A percentile compares a stretch with the other conserved stretches of the same genome.
phyloP scores from a whole-genome alignment of 2,113 vertebrate species.

The Protobothrops flavoviridis region DNA sequence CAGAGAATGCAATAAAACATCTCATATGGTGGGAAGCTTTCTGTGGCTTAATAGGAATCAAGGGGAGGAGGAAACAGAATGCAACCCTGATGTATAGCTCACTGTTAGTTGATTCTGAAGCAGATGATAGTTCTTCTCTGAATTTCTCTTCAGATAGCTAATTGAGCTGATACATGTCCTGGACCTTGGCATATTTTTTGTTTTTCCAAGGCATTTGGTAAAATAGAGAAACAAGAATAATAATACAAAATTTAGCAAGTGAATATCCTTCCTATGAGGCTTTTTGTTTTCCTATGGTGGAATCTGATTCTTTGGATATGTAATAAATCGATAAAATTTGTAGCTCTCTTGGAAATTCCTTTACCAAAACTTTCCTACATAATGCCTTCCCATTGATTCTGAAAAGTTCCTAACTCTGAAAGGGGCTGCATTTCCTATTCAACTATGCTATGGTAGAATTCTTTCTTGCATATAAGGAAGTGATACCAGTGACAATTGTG shows the following conservation, averaged over 20 bases:
- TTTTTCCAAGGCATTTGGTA: neutral
- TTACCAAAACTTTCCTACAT: neutral
- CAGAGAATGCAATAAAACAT: neutral
- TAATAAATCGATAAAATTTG: neutral
- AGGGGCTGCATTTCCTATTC: neutral
- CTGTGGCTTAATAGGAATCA: neutral
- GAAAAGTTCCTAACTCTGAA: neutral
- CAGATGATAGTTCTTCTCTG: neutral
- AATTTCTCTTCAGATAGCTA: neutral
- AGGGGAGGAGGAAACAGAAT: neutral
- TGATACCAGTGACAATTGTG: neutral
- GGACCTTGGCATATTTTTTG: neutral
- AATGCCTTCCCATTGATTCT: neutral
- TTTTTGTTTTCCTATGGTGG: neutral
- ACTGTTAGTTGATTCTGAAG: neutral
- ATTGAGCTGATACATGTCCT: neutral
- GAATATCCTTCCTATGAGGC: neutral
- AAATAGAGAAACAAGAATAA: neutral
- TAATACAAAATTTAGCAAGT: neutral
- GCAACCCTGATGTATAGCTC: neutral
- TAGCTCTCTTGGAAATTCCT: neutral
- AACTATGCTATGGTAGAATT: neutral
- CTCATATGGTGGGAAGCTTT: neutral
- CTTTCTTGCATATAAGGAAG: neutral
- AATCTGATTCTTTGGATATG: neutral